A percentile compares a stretch with the other conserved stretches of the same genome.
phyloP scores from a whole-genome alignment of 92 coral and sea anemone genomes.

The Parazoanthus darwini region DNA sequence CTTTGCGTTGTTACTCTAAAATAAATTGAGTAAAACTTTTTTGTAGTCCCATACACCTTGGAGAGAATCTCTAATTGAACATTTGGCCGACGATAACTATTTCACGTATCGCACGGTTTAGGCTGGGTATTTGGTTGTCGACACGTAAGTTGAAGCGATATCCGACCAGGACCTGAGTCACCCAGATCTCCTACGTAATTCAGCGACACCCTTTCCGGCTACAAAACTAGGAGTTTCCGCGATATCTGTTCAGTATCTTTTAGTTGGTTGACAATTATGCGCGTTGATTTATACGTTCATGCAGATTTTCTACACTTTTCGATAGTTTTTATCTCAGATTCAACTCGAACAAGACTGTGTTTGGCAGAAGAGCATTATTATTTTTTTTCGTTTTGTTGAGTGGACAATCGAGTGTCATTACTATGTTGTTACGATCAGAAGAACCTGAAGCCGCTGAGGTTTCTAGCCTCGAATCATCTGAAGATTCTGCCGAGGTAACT shows the following conservation, averaged over 20 bases:
- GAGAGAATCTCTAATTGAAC: background rate
- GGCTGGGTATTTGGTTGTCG: background rate
- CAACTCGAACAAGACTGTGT: background rate
- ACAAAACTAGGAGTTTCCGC: background rate
- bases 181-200: background rate
- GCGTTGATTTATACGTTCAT: background rate
- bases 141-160: constrained; percentile 6
- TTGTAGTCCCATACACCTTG: background rate
- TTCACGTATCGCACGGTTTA: background rate
- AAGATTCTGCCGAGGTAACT: constrained; percentile 18
- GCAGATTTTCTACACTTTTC: background rate
- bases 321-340: background rate
- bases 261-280: background rate
- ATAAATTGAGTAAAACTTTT: too few relatives aligned
- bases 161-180: constrained; percentile 10
- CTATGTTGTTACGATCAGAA: constrained; percentile 30
- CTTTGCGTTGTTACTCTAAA: background rate
- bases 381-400: background rate
- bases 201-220: constrained; percentile 35
- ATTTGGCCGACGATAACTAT: background rate
- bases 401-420: background rate
- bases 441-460: constrained; percentile 7
- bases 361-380: background rate
- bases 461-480: constrained; percentile 5
- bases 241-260: constrained; percentile 6